Evolutionary conservation across 2,113 vertebrate genomes (phyloP), one percentile per base, ranked within the genome.

Genomic region (Australoheros scitulus): DNA sequence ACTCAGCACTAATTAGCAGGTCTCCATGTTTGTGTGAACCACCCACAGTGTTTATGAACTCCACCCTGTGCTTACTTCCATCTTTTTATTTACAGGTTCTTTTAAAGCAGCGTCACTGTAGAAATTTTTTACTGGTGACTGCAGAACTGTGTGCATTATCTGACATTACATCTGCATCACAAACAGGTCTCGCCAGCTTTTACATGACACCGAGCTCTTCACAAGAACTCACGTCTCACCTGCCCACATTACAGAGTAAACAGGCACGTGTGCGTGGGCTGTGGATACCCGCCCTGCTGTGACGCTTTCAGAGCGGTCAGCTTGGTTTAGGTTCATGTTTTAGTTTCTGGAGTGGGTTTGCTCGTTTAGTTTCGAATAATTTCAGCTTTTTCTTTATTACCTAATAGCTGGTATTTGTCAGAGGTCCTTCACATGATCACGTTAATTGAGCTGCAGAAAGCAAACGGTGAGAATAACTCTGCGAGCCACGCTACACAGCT

Each of bases 1-100:
- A 18, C 15, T 50, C 26, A 26, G 26, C 26, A 26, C 41, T 18
- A 29, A 47, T 50, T 20, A 50, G 15, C 43, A 50, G 43, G 41
- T 20, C 20, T 20, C 15, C 6, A 47, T 0, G 1, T 50, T 0
- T 50, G 64, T 2, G 22, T 7, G 41, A 29, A 4, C 18, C 41
- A 47, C 22, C 17, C 22, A 47, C 0, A 55, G 1, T 2, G 20
- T 7, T 55, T 9, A 24, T 29, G 9, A 50, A 34, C 32, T 26
- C 26, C 26, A 26, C 26, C 26, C 26, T 26, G 26, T 26, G 26
- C 2, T 26, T 26, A 26, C 26, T 26, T 26, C 26, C 26, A 26
- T 26, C 26, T 26, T 32, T 32, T 32, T 32, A 32, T 32, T 32
- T 32, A 32, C 29, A 32, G 29, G 29, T 32, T 32, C 43, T 50